Conservation (phyloP, 1,140 invertebrate species). For the Pissodes strobi region DNA sequence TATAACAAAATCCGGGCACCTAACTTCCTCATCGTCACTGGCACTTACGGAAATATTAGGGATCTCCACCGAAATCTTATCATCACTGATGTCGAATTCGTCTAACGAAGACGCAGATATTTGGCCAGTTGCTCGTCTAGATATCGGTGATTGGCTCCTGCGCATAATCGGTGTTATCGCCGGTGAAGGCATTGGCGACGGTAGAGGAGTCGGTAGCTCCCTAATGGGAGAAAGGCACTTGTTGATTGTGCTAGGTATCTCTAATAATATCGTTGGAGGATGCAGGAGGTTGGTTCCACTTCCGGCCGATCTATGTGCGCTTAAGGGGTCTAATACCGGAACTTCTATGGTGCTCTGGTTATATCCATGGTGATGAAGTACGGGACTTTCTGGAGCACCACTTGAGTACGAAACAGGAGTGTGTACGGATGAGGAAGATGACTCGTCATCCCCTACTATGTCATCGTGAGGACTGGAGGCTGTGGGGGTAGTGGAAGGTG, state of each 20-base stretch:
- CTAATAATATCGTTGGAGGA: constrained; percentile 71
- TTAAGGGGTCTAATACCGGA: constrained; percentile 68
- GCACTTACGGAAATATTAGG: constrained; percentile 52
- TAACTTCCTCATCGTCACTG: constrained; percentile 51
- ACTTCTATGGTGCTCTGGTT: constrained; percentile 62
- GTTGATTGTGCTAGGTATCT: constrained; percentile 70
- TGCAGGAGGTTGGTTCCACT: constrained; percentile 63
- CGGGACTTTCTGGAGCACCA: constrained; percentile 62
- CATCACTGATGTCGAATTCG: constrained; percentile 55
- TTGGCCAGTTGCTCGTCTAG: constrained; percentile 30
- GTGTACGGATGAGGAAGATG: constrained; percentile 63
- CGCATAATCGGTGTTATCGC: constrained; percentile 68
- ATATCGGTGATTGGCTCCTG: constrained; percentile 43
- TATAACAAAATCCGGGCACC: constrained; percentile 47
- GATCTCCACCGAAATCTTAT: constrained; percentile 55
- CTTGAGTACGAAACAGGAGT: constrained; percentile 62
- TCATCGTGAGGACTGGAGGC: constrained; percentile 72
- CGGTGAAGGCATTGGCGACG: constrained; percentile 70
- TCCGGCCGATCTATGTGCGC: constrained; percentile 61
- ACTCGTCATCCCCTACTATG: constrained; percentile 65
- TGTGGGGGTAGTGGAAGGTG: constrained; percentile 66
- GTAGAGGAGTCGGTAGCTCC: constrained; percentile 71
- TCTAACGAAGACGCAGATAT: constrained; percentile 53
- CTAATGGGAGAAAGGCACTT: constrained; percentile 75
- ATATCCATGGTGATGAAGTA: constrained; percentile 44